These are phyloP conservation scores for Allolobophora icterica DNA, from an alignment of 2,888 invertebrate genomes.

Conservation along the genomic window DNA sequence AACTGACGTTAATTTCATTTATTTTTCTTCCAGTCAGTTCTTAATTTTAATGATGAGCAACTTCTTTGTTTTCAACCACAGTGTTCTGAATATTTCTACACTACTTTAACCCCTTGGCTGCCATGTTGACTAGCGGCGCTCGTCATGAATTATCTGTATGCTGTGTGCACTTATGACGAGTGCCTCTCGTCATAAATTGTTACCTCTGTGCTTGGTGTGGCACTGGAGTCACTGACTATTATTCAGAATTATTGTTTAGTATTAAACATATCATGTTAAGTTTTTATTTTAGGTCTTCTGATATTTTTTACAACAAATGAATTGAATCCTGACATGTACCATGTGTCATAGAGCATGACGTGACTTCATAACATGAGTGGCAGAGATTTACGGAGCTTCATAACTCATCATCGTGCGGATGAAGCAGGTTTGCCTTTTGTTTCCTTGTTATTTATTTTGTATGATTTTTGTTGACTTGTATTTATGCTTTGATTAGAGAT, in stretches of 20 bases:
- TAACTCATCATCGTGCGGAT: slow-evolving; percentile 24
- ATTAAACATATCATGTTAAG: not conserved
- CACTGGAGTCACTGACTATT: too few relatives aligned
- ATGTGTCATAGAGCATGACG: not conserved
- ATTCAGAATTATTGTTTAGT: not conserved
- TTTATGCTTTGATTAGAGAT: not conserved
- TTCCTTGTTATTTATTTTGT: not conserved
- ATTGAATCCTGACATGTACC: not conserved
- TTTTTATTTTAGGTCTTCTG: not conserved
- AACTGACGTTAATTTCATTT: too few relatives aligned
- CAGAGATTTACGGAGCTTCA: slow-evolving; percentile 11
- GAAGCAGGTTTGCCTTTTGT: slow-evolving; percentile 15
- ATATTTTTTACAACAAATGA: not conserved
- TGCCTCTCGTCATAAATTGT: too few relatives aligned
- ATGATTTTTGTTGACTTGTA: not conserved
- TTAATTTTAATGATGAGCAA: too few relatives aligned
- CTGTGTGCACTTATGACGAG: too few relatives aligned
- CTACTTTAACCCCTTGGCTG: too few relatives aligned
- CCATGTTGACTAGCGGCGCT: too few relatives aligned
- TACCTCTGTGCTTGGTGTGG: too few relatives aligned
- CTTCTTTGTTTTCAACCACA: too few relatives aligned
- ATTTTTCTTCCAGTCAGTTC: too few relatives aligned
- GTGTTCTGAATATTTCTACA: too few relatives aligned
- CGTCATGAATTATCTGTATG: too few relatives aligned
- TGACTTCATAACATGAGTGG: slow-evolving; percentile 24